A percentile compares a stretch with the other conserved stretches of the same genome.
Conservation (phyloP, 2,797 vertebrate species). For the Gouania willdenowi region DNA sequence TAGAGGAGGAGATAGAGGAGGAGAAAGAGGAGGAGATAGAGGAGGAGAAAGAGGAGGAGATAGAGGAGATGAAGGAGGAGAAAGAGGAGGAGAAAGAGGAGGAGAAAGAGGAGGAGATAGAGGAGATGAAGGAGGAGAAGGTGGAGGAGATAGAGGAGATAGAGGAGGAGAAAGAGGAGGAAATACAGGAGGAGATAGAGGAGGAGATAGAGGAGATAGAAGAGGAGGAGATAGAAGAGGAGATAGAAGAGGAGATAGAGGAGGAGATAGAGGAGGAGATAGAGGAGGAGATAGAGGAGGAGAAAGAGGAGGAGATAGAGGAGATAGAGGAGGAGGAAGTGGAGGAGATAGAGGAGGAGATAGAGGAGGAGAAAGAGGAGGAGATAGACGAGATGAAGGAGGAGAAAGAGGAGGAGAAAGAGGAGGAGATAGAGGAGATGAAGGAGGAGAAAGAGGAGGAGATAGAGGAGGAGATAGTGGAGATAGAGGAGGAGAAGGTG, state of each 20-base stretch:
- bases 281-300: no score
- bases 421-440: slow-evolving; percentile 28
- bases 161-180: slow-evolving; percentile 33
- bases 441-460: slow-evolving; percentile 26
- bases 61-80: slow-evolving; percentile 32
- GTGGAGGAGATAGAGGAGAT: slow-evolving; percentile 34
- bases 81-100: slow-evolving; percentile 25
- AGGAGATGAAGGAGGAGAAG: slow-evolving; percentile 26
- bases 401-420: no score
- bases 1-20: slow-evolving; percentile 6
- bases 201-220: slow-evolving; percentile 2
- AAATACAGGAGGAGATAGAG: slow-evolving; percentile 42
- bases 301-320: no score
- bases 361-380: not conserved
- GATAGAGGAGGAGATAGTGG: no score
- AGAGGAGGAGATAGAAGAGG: no score
- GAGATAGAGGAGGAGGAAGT: slow-evolving; percentile 1
- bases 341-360: not conserved
- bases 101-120: slow-evolving; percentile 26
- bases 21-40: not conserved
- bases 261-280: no score
- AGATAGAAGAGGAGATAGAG: no score
- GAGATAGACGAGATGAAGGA: no score
- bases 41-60: slow-evolving; percentile 1
- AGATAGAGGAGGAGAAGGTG: no score